Percentiles rank a stretch among this genome's conserved stretches.
Evolutionary conservation across 2,888 invertebrate species (phyloP).

Genomic region (Ormyrus nitidulus): DNA sequence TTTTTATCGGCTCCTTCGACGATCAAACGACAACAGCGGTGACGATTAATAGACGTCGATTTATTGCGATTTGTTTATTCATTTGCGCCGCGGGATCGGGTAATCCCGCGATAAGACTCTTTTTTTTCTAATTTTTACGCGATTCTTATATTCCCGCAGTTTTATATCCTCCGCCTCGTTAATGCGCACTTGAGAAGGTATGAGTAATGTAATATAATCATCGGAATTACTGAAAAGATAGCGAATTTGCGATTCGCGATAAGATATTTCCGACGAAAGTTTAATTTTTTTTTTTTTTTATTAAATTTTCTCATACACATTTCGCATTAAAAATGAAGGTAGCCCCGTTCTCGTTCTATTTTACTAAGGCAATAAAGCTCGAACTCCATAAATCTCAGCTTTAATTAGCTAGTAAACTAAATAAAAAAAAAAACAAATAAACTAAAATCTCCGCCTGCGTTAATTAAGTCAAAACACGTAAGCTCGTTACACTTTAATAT

Average conservation of each 20-base stretch:
- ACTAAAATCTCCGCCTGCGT: neutral
- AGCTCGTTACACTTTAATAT: neutral
- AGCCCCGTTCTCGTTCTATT: too few species aligned
- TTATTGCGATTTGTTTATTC: constrained; percentile 39
- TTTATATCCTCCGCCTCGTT: neutral
- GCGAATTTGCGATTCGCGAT: too few species aligned
- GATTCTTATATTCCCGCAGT: too few species aligned
- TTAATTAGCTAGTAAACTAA: too few species aligned
- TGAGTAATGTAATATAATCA: constrained; percentile 32
- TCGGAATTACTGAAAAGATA: constrained; percentile 14
- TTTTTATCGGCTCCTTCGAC: constrained; percentile 22
- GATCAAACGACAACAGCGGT: neutral
- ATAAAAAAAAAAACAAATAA: neutral
- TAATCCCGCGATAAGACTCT: constrained; percentile 32
- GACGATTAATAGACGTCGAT: constrained; percentile 20
- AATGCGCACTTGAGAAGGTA: constrained; percentile 27
- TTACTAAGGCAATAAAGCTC: too few species aligned
- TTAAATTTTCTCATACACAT: too few species aligned
- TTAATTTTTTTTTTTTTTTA: too few species aligned
- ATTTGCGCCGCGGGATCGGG: constrained; percentile 5
- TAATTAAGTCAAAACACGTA: neutral
- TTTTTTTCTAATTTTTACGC: constrained; percentile 6
- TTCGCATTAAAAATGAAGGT: too few species aligned
- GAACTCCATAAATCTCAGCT: too few species aligned
- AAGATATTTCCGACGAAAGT: too few species aligned